Evolutionary conservation across 1,140 invertebrate genomes (phyloP), one percentile per base, ranked within the genome.

Genomic region (Scylla paramamosain): DNA sequence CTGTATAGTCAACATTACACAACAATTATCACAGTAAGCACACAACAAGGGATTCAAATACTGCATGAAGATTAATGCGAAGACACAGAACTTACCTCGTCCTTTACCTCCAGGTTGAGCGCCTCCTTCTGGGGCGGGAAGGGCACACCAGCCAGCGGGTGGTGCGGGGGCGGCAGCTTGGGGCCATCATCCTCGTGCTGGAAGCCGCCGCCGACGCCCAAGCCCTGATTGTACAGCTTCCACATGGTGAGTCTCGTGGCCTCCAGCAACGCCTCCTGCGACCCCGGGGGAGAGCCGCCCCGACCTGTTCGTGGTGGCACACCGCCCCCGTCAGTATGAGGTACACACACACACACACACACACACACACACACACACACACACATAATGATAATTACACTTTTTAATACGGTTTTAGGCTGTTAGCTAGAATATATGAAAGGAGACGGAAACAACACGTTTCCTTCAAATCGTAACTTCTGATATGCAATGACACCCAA

Each of bases 161-260:
- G 97, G 87, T 6, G 96, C 77, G 20, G 96, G 20, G 96, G 87
- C 32, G 95, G 95, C 39, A 96, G 95, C 25, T 96, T 96, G 29
- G 96, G 88, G 20, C 45, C 97, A 96, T 95, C 98, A 96, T 98
- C 97, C 93, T 97, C 97, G 96, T 98, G 98, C 10, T 97, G 97
- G 45, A 96, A 96, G 12, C 95, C 93, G 31, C 93, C 67, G 48
- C 46, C 45, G 82, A 52, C 83, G 59, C 86, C 93, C 25, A 94
- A 84, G 4, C 95, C 95, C 88, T 95, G 94, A 97, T 98, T 98
- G 97, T 98, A 98, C 96, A 98, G 97, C 96, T 98, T 98, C 98
- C 98, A 99, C 0, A 99, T 97, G 0, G 98, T 98, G 91, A 98
- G 97, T 59, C 98, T 97, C 0, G 98, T 98, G 97, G 98, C 97